Evolutionary conservation across 2,888 invertebrate species (phyloP).

Genomic region (Plemyria rubiginata): DNA sequence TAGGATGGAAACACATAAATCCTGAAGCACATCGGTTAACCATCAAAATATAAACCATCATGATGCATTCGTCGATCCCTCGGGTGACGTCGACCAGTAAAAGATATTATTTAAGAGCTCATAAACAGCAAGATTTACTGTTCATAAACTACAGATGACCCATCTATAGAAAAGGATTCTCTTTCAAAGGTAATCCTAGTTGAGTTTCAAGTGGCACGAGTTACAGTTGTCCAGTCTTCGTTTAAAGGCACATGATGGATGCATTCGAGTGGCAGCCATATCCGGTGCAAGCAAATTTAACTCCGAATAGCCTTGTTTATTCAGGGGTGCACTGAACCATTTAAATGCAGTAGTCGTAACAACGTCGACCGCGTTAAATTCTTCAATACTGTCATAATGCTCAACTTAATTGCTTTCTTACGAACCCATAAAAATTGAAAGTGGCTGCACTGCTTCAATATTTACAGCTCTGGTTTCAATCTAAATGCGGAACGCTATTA

Average conservation of each 20-base stretch:
- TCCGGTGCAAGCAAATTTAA: slow-evolving; percentile 83
- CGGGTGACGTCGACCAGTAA: slow-evolving; percentile 72
- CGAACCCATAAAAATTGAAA: slow-evolving; percentile 76
- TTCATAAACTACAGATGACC: slow-evolving; percentile 72
- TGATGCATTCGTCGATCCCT: slow-evolving; percentile 74
- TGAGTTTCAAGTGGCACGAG: slow-evolving; percentile 57
- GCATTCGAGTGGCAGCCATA: slow-evolving; percentile 78
- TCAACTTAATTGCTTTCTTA: slow-evolving; percentile 80
- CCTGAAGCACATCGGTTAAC: slow-evolving; percentile 62
- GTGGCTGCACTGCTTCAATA: slow-evolving; percentile 70
- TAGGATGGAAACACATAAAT: slow-evolving; percentile 67
- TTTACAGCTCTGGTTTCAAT: slow-evolving; percentile 63
- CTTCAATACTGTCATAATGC: slow-evolving; percentile 82
- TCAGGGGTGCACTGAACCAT: slow-evolving; percentile 83
- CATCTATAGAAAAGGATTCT: slow-evolving; percentile 49
- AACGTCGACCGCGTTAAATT: slow-evolving; percentile 79
- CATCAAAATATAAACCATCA: slow-evolving; percentile 67
- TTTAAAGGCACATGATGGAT: slow-evolving; percentile 72
- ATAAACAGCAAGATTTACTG: slow-evolving; percentile 79
- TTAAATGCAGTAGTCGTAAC: slow-evolving; percentile 76
- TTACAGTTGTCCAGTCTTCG: slow-evolving; percentile 64
- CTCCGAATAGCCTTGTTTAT: slow-evolving; percentile 80
- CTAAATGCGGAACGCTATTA: slow-evolving; percentile 68
- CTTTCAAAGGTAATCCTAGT: slow-evolving; percentile 56
- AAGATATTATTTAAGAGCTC: slow-evolving; percentile 81